phyloP scores from a whole-genome alignment of 2,797 vertebrate species.

The Helostoma temminkii region DNA sequence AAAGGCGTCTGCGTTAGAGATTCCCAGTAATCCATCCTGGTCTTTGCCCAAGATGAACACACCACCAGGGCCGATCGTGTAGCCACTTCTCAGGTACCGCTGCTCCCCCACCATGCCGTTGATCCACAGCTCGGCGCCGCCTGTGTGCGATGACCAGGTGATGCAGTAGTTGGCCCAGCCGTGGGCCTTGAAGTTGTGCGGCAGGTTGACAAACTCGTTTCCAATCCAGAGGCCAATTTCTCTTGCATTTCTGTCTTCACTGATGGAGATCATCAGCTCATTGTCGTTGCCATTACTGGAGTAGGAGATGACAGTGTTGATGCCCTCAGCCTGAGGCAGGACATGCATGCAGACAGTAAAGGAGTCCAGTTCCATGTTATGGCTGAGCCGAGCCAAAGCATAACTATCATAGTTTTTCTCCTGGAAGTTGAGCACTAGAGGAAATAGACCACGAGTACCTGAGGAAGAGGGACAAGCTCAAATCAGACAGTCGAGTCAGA shows the following conservation, averaged over 20 bases:
- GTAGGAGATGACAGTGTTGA: constrained; percentile 87
- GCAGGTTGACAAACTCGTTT: constrained; percentile 84
- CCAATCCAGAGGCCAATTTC: constrained; percentile 86
- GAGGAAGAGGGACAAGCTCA: constrained; percentile 10
- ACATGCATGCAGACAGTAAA: constrained; percentile 88
- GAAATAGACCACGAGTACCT: constrained; percentile 70
- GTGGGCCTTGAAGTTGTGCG: constrained; percentile 66
- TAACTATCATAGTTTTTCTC: constrained; percentile 78
- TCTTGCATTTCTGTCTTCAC: constrained; percentile 32
- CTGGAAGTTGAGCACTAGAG: constrained; percentile 87
- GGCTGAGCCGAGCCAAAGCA: constrained; percentile 75
- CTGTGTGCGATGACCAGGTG: constrained; percentile 84
- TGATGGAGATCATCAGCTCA: constrained; percentile 84
- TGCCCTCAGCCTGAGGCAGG: constrained; percentile 41
- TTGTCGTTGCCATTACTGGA: constrained; percentile 79
- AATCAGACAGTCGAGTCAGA: constrained; percentile 18
- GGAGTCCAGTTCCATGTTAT: constrained; percentile 75
- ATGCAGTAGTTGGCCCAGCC: constrained; percentile 88
- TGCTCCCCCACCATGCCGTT: constrained; percentile 82
- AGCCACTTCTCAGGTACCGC: constrained; percentile 74
- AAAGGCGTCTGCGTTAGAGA: constrained; percentile 82
- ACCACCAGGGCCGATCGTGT: constrained; percentile 76
- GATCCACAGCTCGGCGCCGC: constrained; percentile 81
- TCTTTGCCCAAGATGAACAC: constrained; percentile 84
- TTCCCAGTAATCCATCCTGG: constrained; percentile 85